A percentile compares a stretch with the other conserved stretches of the same genome.
Conservation (phyloP, 2,113 vertebrate species). For the Cottus gobio region DNA sequence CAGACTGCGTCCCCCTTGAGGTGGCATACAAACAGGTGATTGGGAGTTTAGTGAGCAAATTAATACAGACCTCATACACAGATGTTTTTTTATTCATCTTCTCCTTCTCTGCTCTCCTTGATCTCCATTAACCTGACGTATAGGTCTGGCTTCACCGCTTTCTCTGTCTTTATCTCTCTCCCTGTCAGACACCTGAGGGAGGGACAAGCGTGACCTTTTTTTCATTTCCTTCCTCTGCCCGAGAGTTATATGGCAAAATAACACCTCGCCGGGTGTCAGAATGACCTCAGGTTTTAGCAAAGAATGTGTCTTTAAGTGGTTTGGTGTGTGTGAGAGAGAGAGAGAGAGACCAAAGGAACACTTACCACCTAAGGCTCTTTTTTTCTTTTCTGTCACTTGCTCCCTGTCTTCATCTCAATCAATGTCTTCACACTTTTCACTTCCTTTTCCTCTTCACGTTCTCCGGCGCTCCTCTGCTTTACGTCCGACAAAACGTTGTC, state of each 20-base stretch:
- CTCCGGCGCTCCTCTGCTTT: background rate
- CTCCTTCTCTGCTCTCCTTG: background rate
- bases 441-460: background rate
- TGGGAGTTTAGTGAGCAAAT: background rate
- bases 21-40: too few relatives aligned
- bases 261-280: constrained; percentile 49
- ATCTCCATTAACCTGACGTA: background rate
- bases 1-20: background rate
- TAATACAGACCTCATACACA: background rate
- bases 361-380: constrained; percentile 30
- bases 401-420: constrained; percentile 33
- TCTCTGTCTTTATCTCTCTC: constrained; percentile 25
- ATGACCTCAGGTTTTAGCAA: constrained; percentile 56
- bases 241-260: constrained; percentile 48
- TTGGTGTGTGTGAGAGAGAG: background rate
- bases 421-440: constrained; percentile 39
- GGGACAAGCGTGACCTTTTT: constrained; percentile 37
- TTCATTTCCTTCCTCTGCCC: constrained; percentile 32
- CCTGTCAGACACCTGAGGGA: constrained; percentile 26
- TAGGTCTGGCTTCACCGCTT: background rate
- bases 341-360: constrained; percentile 13
- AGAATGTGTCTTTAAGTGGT: constrained; percentile 38
- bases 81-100: background rate
- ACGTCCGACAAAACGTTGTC: background rate
- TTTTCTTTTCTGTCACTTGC: constrained; percentile 16